phyloP scores from a whole-genome alignment of 2,888 invertebrate genomes.

The Mythimna ferrago region DNA sequence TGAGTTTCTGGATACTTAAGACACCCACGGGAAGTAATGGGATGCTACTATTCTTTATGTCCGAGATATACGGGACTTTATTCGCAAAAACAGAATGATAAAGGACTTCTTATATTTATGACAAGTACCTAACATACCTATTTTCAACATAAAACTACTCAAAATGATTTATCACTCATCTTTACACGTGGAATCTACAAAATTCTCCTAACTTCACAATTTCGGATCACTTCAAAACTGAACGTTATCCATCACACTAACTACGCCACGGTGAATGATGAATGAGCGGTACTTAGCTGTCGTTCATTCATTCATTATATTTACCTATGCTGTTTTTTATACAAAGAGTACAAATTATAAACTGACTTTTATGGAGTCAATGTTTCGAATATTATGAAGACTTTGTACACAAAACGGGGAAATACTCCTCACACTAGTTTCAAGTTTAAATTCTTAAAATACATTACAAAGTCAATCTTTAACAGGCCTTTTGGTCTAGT shows the following conservation, averaged over 20 bases:
- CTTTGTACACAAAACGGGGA: too few relatives aligned
- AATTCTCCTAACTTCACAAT: slow-evolving; percentile 22
- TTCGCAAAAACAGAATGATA: too few relatives aligned
- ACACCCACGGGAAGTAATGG: too few relatives aligned
- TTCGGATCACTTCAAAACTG: slow-evolving; percentile 21
- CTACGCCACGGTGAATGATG: slow-evolving; percentile 29
- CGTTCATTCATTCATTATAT: slow-evolving; percentile 25
- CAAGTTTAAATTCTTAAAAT: too few relatives aligned
- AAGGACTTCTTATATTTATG: background rate
- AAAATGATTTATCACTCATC: slow-evolving; percentile 14
- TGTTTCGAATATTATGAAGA: too few relatives aligned
- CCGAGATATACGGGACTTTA: too few relatives aligned
- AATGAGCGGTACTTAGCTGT: slow-evolving; percentile 16
- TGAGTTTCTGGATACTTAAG: too few relatives aligned
- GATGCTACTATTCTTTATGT: too few relatives aligned
- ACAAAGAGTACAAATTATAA: background rate
- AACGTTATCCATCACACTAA: slow-evolving; percentile 39
- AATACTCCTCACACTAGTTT: too few relatives aligned
- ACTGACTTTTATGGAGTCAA: background rate
- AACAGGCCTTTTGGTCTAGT: too few relatives aligned
- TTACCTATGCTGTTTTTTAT: background rate
- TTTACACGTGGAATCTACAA: slow-evolving; percentile 23
- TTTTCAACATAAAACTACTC: slow-evolving; percentile 8
- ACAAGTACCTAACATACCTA: background rate
- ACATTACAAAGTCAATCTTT: too few relatives aligned